phyloP scores from a whole-genome alignment of 1,140 invertebrate species.

The Geopemphigus sp. region DNA sequence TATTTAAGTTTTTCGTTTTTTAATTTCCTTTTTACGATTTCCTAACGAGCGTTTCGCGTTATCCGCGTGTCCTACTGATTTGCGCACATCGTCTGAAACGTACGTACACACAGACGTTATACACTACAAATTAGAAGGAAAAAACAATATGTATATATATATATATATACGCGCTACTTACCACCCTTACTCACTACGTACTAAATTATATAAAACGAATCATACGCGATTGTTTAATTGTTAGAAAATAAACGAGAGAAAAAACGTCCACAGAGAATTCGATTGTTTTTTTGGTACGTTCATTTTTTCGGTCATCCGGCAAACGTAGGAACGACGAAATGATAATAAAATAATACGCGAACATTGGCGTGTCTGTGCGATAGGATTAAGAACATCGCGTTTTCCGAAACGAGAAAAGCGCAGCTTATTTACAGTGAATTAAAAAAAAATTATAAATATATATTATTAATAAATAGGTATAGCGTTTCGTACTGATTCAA shows the following conservation, averaged over 20 bases:
- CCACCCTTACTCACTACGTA: too few species aligned
- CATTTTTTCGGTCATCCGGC: not conserved
- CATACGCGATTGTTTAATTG: not conserved
- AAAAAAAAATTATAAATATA: constrained; percentile 17
- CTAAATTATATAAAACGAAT: not conserved
- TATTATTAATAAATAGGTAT: not conserved
- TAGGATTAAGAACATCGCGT: too few species aligned
- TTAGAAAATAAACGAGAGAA: constrained; percentile 35
- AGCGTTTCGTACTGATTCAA: constrained; percentile 42
- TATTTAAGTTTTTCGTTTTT: too few species aligned
- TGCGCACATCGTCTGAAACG: too few species aligned
- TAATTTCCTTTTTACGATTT: too few species aligned
- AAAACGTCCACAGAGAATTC: constrained; percentile 47
- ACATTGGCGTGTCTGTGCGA: not conserved
- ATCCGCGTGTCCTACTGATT: too few species aligned
- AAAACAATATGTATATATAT: too few species aligned
- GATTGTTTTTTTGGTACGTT: constrained; percentile 26
- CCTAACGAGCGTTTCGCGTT: too few species aligned
- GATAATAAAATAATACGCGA: not conserved
- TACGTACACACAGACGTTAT: too few species aligned
- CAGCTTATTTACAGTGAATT: constrained; percentile 38
- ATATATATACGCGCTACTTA: too few species aligned
- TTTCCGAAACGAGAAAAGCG: not conserved
- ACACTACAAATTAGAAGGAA: too few species aligned
- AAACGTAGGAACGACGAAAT: not conserved